Percentiles rank a stretch among this genome's conserved stretches.
These are phyloP conservation scores for Chitala chitala DNA, from an alignment of 2,113 vertebrate species.

Conservation along the genomic window DNA sequence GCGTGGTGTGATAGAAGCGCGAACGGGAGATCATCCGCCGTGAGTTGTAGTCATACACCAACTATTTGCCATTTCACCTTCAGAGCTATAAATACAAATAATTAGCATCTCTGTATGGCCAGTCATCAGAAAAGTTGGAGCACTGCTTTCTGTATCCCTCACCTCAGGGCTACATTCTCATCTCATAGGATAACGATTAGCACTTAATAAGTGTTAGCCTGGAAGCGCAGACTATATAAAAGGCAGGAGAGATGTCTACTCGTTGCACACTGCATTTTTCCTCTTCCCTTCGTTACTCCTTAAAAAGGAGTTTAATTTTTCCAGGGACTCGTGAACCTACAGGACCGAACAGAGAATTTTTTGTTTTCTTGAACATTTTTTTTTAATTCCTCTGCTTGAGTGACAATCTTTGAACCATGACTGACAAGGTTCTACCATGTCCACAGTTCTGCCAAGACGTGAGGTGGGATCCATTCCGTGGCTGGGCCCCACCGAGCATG, in stretches of 20 bases:
- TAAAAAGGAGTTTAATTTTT: background rate
- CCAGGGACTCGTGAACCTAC: background rate
- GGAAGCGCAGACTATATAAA: conserved; percentile 52
- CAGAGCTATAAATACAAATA: conserved; percentile 64
- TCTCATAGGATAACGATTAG: conserved; percentile 47
- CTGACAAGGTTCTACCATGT: conserved; percentile 24
- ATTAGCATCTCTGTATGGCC: conserved; percentile 48
- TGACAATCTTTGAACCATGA: conserved; percentile 36
- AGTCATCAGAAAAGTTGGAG: conserved; percentile 38
- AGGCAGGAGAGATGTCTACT: conserved; percentile 22
- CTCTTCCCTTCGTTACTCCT: conserved; percentile 16
- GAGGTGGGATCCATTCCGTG: conserved; percentile 42
- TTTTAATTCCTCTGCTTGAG: background rate
- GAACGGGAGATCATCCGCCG: conserved; percentile 7
- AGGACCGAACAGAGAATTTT: background rate
- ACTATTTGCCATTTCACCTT: conserved; percentile 56
- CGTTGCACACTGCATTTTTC: conserved; percentile 24
- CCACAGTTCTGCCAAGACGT: conserved; percentile 27
- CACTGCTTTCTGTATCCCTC: conserved; percentile 43
- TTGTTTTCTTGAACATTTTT: background rate
- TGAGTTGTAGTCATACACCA: conserved; percentile 31
- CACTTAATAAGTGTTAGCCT: conserved; percentile 49
- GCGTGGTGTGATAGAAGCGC: conserved; percentile 44
- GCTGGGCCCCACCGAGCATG: conserved; percentile 44
- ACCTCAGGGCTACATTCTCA: conserved; percentile 42